Percentiles rank a stretch among this genome's conserved stretches.
Conservation (phyloP, 2,113 vertebrate species). For the Donacobius atricapilla region DNA sequence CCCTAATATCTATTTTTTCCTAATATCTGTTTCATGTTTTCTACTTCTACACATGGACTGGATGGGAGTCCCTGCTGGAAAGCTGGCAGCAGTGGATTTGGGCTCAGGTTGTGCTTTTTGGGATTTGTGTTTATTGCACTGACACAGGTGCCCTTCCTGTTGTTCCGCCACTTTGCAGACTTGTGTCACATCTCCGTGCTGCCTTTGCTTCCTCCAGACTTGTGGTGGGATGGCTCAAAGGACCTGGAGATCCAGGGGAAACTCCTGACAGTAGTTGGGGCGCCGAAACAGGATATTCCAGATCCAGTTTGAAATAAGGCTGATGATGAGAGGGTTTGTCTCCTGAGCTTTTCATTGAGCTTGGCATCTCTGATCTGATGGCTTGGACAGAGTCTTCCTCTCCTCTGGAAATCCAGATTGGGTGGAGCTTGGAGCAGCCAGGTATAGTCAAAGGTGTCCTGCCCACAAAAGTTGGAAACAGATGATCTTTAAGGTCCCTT, state of each 20-base stretch:
- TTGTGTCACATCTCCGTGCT: accelerated
- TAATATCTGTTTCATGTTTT: not conserved
- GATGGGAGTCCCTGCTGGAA: not conserved
- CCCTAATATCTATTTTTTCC: not conserved
- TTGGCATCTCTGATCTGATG: not conserved
- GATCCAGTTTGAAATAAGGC: not conserved
- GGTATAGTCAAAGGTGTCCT: not conserved
- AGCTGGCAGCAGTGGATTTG: not conserved
- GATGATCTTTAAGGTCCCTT: not conserved
- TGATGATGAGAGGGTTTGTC: not conserved
- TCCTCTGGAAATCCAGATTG: not conserved
- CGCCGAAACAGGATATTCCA: not conserved
- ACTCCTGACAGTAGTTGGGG: not conserved
- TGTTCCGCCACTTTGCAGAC: not conserved
- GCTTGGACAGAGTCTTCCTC: not conserved
- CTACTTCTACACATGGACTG: not conserved
- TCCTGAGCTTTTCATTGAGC: not conserved
- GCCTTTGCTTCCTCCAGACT: not conserved
- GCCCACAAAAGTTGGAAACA: not conserved
- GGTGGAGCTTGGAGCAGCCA: not conserved
- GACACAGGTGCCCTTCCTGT: accelerated
- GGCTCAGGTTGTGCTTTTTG: not conserved
- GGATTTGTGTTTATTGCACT: not conserved
- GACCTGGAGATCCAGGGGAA: accelerated
- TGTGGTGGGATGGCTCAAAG: not conserved